phyloP scores from a whole-genome alignment of 2,797 vertebrate species.

The Characodon lateralis region DNA sequence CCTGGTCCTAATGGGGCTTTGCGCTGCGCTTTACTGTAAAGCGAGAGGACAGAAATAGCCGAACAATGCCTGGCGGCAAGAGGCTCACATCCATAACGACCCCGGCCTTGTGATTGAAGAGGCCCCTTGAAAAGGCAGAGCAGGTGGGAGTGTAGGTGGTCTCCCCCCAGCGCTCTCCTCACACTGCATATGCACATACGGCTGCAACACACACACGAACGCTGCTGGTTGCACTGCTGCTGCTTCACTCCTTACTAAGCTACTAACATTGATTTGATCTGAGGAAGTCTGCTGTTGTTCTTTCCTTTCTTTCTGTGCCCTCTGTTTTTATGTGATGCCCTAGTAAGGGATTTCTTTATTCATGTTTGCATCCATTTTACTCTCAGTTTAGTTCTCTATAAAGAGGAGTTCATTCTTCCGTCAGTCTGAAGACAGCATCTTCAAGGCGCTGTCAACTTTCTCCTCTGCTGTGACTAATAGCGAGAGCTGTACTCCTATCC shows the following conservation, averaged over 20 bases:
- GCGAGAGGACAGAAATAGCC: slow-evolving; percentile 77
- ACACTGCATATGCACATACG: slow-evolving; percentile 35
- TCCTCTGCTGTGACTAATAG: slow-evolving; percentile 56
- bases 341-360: background rate
- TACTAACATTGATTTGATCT: slow-evolving; percentile 9
- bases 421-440: slow-evolving; percentile 23
- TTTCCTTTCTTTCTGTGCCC: slow-evolving; percentile 4
- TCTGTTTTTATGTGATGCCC: background rate
- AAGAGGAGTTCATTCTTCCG: background rate
- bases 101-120: slow-evolving; percentile 75
- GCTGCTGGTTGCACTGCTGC: slow-evolving; percentile 28
- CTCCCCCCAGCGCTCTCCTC: slow-evolving; percentile 68
- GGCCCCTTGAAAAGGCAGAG: slow-evolving; percentile 72
- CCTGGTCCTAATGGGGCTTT: slow-evolving; percentile 61
- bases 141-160: slow-evolving; percentile 82
- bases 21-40: slow-evolving; percentile 60
- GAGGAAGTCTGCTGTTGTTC: background rate
- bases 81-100: slow-evolving; percentile 76
- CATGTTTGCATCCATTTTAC: background rate
- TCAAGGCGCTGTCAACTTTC: slow-evolving; percentile 44
- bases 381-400: slow-evolving; percentile 3
- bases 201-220: slow-evolving; percentile 41
- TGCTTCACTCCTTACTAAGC: slow-evolving; percentile 34
- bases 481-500: slow-evolving; percentile 46
- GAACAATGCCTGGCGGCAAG: slow-evolving; percentile 69